Evolutionary conservation across 2,797 vertebrate genomes (phyloP).

Genomic region (Poliocrania exsul): DNA sequence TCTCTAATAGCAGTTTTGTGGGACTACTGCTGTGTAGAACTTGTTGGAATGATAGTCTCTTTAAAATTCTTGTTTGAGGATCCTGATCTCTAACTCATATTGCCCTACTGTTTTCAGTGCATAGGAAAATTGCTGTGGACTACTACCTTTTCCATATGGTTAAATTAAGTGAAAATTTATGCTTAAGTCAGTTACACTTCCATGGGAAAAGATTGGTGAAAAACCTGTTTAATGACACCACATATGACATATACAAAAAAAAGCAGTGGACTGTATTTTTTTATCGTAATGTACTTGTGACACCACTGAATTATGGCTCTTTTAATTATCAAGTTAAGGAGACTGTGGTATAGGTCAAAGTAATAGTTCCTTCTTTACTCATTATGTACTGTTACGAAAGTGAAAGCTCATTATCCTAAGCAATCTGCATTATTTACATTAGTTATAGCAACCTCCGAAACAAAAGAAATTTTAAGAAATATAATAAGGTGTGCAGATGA

Average conservation of each 20-base stretch:
- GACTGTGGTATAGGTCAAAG: not conserved
- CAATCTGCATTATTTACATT: not conserved
- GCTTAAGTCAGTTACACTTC: not conserved
- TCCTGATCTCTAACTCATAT: not conserved
- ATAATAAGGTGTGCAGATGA: not conserved
- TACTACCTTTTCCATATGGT: not conserved
- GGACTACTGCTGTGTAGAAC: not conserved
- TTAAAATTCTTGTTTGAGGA: not conserved
- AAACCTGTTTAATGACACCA: not conserved
- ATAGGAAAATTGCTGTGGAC: not conserved
- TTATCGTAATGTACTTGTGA: not conserved
- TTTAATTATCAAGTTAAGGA: not conserved
- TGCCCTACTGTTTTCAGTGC: not conserved
- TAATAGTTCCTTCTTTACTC: not conserved
- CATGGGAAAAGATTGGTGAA: not conserved
- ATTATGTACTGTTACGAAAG: not conserved
- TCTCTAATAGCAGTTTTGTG: not conserved
- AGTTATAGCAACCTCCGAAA: not conserved
- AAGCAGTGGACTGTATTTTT: not conserved
- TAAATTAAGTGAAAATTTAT: not conserved
- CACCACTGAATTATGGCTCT: not conserved
- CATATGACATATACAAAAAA: not conserved
- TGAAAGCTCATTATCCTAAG: not conserved
- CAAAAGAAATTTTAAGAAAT: not conserved
- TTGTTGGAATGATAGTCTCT: not conserved